Conservation (phyloP, 2,888 invertebrate genomes). For the Fragum whitleyi region DNA sequence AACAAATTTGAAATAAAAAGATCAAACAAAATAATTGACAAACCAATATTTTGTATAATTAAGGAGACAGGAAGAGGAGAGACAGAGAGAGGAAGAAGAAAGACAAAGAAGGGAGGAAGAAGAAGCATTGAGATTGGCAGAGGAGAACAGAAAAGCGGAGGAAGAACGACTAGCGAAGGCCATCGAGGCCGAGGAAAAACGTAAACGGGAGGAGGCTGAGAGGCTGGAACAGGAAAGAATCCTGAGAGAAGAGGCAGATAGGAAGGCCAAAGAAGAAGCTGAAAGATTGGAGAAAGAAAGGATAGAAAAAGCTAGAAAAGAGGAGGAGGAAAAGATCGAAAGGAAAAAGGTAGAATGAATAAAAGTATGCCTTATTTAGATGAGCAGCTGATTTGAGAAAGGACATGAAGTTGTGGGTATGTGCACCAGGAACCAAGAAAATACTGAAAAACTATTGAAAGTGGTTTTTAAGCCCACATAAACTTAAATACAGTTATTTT, state of each 20-base stretch:
- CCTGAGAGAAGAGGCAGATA: constrained; percentile 91
- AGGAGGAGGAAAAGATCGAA: constrained; percentile 95
- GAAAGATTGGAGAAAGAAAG: constrained; percentile 91
- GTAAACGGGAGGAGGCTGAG: constrained; percentile 90
- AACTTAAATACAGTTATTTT: no score
- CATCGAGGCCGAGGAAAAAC: constrained; percentile 88
- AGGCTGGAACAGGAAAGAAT: constrained; percentile 80
- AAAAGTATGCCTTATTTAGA: background rate
- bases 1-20: no score
- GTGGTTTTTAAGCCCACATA: no score
- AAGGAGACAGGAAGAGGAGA: constrained; percentile 91
- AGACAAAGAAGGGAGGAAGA: constrained; percentile 92
- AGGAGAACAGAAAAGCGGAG: constrained; percentile 92
- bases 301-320: constrained; percentile 92
- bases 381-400: background rate
- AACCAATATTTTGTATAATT: no score
- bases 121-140: constrained; percentile 89
- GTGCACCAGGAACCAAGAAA: no score
- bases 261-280: constrained; percentile 84
- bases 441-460: no score
- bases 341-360: constrained; percentile 89
- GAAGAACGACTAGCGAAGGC: constrained; percentile 94
- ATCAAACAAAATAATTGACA: no score
- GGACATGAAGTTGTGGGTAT: no score
- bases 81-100: constrained; percentile 92